Percentiles rank a stretch among this genome's conserved stretches.
These are phyloP conservation scores for Pseudomyrmex concolor DNA, from an alignment of 1,140 invertebrate genomes.

Conservation along the genomic window DNA sequence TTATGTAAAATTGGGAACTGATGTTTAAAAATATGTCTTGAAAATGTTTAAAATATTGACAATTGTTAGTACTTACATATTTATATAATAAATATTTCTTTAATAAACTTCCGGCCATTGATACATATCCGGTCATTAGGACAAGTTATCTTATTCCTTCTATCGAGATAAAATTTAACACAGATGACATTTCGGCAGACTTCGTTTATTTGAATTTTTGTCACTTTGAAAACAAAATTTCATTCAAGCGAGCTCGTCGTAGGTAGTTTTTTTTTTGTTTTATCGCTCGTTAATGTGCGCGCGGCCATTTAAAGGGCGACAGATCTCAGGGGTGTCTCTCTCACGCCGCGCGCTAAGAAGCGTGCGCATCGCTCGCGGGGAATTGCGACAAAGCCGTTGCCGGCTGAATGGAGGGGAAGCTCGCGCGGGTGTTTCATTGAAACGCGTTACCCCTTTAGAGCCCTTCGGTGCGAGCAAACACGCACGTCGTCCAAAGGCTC, in stretches of 20 bases:
- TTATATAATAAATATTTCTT: no score
- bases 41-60: no score
- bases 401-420: conserved; percentile 19
- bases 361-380: conserved; percentile 18
- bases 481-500: conserved; percentile 24
- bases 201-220: no score
- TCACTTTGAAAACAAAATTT: no score
- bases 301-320: conserved; percentile 38
- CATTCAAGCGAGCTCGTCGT: neutral
- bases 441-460: conserved; percentile 32
- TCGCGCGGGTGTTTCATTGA: conserved; percentile 6
- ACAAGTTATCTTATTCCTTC: no score
- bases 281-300: conserved; percentile 16
- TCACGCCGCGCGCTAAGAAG: conserved; percentile 27
- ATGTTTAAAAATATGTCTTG: no score
- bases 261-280: neutral
- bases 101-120: no score
- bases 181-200: no score
- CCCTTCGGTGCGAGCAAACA: conserved; percentile 19
- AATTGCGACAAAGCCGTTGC: conserved; percentile 27
- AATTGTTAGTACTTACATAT: no score
- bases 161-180: no score
- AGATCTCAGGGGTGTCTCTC: conserved; percentile 21
- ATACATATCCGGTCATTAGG: no score
- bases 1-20: no score